Evolutionary conservation across 2,888 invertebrate genomes (phyloP), one percentile per base, ranked within the genome.

Genomic region (Melolontha melolontha): DNA sequence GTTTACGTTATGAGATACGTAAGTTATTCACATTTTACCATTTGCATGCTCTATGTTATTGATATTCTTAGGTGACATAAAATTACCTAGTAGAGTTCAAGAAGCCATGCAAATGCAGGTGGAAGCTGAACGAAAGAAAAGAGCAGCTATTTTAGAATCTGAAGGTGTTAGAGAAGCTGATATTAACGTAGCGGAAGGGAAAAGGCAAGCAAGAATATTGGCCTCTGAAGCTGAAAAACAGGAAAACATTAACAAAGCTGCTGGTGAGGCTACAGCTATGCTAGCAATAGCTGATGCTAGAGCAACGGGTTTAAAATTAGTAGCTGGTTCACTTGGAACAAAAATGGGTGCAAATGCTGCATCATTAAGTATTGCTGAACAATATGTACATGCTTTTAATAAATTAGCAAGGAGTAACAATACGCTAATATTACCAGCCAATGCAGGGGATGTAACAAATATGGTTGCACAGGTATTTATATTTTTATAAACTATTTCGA

Each of bases 71-170:
- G 95, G 93, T 86, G 92, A 96, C 79, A 95, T 97, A 78, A 92
- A 91, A 80, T 85, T 97, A 71, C 99, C 99, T 0, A 84, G 87
- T 0, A 89, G 97, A 76, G 94, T 99, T 0, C 96, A 98, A 79
- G 98, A 98, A 83, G 99, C 99, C 0, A 99, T 99, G 99, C 99
- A 99, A 84, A 98, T 98, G 97, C 99, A 99, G 86, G 99, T 99
- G 0, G 98, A 99, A 84, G 99, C 99, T 0, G 99, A 99, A 82
- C 85, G 99, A 64, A 92, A 93, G 79, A 99, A 99, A 82, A 87
- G 99, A 73, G 99, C 99, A 0, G 93, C 96, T 12, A 94, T 99
- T 78, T 86, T 99, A 72, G 98, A 99, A 82, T 98, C 98, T 0
- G 99, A 99, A 85, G 98, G 98, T 80, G 87, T 91, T 8, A 86